Percentiles rank a stretch among this genome's conserved stretches.
These are phyloP conservation scores for Euura lappo DNA, from an alignment of 1,140 invertebrate genomes.

Conservation along the genomic window DNA sequence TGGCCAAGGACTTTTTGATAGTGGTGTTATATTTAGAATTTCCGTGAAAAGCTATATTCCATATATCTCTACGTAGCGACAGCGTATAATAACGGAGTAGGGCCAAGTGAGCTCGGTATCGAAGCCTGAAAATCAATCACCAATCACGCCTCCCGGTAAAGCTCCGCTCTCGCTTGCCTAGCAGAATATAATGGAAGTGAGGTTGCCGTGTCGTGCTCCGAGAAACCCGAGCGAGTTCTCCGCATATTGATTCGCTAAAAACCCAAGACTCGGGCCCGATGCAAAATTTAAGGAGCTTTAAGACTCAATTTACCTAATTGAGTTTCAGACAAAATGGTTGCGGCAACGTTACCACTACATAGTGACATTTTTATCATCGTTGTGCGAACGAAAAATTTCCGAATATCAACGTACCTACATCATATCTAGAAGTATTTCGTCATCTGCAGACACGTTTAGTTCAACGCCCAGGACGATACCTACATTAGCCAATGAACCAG, in stretches of 20 bases:
- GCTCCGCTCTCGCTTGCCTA: constrained; percentile 39
- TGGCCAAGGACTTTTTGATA: background rate
- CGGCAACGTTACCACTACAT: too few species aligned
- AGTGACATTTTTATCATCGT: too few species aligned
- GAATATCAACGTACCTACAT: too few species aligned
- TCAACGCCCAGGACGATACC: too few species aligned
- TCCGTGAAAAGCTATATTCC: background rate
- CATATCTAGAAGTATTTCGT: too few species aligned
- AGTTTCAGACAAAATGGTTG: background rate
- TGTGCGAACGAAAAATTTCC: too few species aligned
- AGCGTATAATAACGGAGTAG: constrained; percentile 8
- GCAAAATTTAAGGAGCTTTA: constrained; percentile 6
- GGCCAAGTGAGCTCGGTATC: constrained; percentile 29
- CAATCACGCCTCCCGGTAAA: constrained; percentile 47
- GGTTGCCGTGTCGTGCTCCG: constrained; percentile 33
- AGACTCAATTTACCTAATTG: constrained; percentile 16
- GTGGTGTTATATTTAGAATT: background rate
- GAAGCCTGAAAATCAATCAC: constrained; percentile 50
- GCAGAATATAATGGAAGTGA: constrained; percentile 40
- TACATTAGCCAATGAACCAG: too few species aligned
- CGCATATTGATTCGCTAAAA: constrained; percentile 36
- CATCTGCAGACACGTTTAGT: too few species aligned
- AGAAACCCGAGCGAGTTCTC: constrained; percentile 30
- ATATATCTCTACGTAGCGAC: background rate
- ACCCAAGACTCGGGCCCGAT: background rate